A percentile compares a stretch with the other conserved stretches of the same genome.
phyloP scores from a whole-genome alignment of 2,888 invertebrate species.

The Thymelicus sylvestris region DNA sequence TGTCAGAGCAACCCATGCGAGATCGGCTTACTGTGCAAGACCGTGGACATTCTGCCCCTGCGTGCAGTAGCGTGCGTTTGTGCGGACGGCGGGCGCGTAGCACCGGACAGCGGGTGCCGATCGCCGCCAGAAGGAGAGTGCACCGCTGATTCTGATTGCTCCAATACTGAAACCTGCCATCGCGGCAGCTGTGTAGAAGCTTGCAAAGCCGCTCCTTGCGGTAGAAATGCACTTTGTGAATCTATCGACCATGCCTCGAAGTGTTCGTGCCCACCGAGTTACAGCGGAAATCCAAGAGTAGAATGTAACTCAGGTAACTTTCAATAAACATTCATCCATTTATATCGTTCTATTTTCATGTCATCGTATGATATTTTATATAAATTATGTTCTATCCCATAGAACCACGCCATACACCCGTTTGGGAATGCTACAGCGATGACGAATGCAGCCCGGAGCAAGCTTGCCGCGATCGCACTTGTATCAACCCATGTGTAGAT shows the following conservation, averaged over 20 bases:
- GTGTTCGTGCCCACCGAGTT: conserved; percentile 91
- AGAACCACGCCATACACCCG: conserved; percentile 72
- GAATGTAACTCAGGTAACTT: conserved; percentile 88
- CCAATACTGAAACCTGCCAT: conserved; percentile 89
- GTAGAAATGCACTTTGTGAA: conserved; percentile 92
- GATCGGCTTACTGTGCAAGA: conserved; percentile 90
- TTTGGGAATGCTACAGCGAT: conserved; percentile 90
- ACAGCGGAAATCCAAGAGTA: conserved; percentile 90
- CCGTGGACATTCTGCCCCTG: conserved; percentile 91
- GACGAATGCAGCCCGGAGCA: conserved; percentile 91
- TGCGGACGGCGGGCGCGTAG: conserved; percentile 91
- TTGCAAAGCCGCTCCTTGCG: conserved; percentile 91
- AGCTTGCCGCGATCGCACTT: conserved; percentile 90
- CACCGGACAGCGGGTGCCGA: conserved; percentile 89
- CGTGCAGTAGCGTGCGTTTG: conserved; percentile 95
- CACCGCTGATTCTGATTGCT: conserved; percentile 90
- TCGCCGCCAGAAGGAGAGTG: conserved; percentile 87
- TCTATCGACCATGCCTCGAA: conserved; percentile 90
- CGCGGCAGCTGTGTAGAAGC: conserved; percentile 91
- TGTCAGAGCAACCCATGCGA: conserved; percentile 91
- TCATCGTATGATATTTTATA: too few species aligned
- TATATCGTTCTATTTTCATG: too few species aligned
- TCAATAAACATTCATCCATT: background rate
- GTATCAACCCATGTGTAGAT: conserved; percentile 91
- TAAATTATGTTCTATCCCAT: conserved; percentile 42